Percentiles rank a stretch among this genome's conserved stretches.
Conservation (phyloP, 2,113 vertebrate species). For the Bolborhynchus lineola region DNA sequence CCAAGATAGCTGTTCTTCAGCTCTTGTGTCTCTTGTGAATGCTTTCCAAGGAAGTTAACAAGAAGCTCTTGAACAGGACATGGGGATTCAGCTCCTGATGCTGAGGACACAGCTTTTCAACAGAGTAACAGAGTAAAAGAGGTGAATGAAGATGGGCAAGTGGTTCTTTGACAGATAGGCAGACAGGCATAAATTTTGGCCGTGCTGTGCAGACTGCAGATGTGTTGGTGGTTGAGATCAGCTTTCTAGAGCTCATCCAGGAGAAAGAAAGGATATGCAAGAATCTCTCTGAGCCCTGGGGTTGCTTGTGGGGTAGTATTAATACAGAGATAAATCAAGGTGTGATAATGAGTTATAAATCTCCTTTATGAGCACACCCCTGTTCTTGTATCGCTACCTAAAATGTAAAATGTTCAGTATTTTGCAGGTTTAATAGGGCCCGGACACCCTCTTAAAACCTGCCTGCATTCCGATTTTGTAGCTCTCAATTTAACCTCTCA, state of each 20-base stretch:
- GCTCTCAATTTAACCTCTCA: not conserved
- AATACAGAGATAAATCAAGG: not conserved
- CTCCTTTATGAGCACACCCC: not conserved
- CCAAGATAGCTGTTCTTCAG: not conserved
- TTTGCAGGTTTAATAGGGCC: not conserved
- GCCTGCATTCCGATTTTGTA: not conserved
- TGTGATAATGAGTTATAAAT: not conserved
- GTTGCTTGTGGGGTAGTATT: not conserved
- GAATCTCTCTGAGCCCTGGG: not conserved
- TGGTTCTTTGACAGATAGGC: not conserved
- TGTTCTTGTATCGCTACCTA: not conserved
- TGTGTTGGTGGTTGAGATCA: not conserved
- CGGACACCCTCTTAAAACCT: not conserved
- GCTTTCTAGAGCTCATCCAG: not conserved
- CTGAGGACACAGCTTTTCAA: not conserved
- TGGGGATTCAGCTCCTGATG: not conserved
- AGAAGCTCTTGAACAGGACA: not conserved
- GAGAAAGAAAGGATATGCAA: not conserved
- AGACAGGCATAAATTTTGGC: not conserved
- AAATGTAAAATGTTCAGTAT: not conserved
- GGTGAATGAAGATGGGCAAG: not conserved
- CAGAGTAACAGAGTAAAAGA: not conserved
- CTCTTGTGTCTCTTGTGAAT: not conserved
- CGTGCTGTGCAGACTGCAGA: not conserved
- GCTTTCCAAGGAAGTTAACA: not conserved